Conservation (phyloP, 2,888 invertebrate genomes). For the Dasysyrphus albostriatus region DNA sequence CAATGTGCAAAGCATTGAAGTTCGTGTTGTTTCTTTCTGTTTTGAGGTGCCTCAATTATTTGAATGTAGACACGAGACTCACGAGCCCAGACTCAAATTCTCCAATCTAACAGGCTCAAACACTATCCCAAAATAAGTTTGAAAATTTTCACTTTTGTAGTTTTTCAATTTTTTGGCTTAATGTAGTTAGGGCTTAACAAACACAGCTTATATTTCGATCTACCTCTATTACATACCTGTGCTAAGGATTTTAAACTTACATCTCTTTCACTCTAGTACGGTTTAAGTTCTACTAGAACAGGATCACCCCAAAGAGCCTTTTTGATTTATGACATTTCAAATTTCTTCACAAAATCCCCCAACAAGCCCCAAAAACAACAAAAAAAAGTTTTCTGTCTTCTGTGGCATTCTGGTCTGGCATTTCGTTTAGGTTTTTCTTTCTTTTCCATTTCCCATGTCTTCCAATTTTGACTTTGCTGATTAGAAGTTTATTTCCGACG, state of each 20-base stretch:
- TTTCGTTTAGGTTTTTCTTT: conserved; percentile 36
- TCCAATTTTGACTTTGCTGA: conserved; percentile 40
- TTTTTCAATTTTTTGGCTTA: too few species aligned
- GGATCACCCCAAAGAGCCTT: background rate
- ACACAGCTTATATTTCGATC: too few species aligned
- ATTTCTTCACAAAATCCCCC: background rate
- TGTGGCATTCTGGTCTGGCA: conserved; percentile 53
- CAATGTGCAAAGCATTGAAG: too few species aligned
- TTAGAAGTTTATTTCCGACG: conserved; percentile 44
- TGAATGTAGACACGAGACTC: too few species aligned
- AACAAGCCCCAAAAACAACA: background rate
- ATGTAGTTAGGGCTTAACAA: too few species aligned
- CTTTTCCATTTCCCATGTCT: conserved; percentile 46
- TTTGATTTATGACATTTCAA: conserved; percentile 27
- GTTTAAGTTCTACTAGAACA: background rate
- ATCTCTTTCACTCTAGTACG: background rate
- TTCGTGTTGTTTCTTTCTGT: too few species aligned
- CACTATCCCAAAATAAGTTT: too few species aligned
- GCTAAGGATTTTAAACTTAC: background rate
- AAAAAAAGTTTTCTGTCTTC: conserved; percentile 9
- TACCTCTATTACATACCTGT: conserved; percentile 24
- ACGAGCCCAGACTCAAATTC: too few species aligned
- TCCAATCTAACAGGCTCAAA: too few species aligned
- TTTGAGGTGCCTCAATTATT: too few species aligned
- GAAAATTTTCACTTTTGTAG: too few species aligned